These are phyloP conservation scores for Percina caprodes DNA, from an alignment of 2,113 vertebrate genomes.

Conservation along the genomic window DNA sequence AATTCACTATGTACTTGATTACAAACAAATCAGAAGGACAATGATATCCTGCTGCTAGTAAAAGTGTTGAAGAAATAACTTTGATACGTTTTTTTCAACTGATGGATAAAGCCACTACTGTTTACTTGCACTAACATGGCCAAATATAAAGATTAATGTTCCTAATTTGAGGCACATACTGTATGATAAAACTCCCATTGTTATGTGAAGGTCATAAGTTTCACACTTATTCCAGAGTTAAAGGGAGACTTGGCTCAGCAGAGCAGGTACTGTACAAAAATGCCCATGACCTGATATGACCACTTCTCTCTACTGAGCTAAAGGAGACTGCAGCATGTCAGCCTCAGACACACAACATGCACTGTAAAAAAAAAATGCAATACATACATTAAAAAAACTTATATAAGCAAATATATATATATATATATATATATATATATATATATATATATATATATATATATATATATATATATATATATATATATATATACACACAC, in stretches of 20 bases:
- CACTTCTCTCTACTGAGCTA: background rate
- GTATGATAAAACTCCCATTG: background rate
- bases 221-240: constrained; percentile 9
- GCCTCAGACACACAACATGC: constrained; percentile 6
- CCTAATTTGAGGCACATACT: constrained; percentile 4
- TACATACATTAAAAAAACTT: background rate
- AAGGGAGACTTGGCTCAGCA: background rate
- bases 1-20: constrained; percentile 35
- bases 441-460: no score
- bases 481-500: no score
- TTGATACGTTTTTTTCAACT: background rate
- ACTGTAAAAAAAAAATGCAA: background rate
- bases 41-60: no score
- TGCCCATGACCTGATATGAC: constrained; percentile 27
- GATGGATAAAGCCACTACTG: background rate
- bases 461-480: no score
- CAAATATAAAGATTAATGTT: background rate
- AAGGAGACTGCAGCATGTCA: constrained; percentile 21
- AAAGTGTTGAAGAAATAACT: background rate
- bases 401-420: background rate
- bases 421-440: no score
- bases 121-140: background rate
- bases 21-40: background rate
- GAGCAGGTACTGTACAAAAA: background rate
- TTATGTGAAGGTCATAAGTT: constrained; percentile 10